Conservation (phyloP, 2,888 invertebrate genomes). For the Ectemnius cavifrons region DNA sequence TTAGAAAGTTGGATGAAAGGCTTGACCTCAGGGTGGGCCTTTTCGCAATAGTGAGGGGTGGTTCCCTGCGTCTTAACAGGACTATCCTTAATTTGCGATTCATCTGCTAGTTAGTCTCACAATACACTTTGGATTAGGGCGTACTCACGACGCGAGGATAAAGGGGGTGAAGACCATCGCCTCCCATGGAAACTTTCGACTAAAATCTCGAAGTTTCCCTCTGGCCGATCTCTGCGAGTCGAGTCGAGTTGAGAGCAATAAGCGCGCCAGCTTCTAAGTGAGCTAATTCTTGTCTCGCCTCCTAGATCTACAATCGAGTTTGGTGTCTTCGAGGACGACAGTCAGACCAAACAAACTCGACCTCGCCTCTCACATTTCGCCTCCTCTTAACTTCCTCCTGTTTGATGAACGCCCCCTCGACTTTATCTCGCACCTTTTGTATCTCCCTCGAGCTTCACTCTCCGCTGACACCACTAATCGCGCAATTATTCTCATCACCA, state of each 20-base stretch:
- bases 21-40: too few species aligned
- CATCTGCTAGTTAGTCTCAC: slow-evolving; percentile 4
- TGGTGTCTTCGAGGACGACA: slow-evolving; percentile 35
- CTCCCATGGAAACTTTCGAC: slow-evolving; percentile 19
- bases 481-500: too few species aligned
- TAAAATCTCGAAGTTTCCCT: slow-evolving; percentile 31
- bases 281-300: slow-evolving; percentile 32
- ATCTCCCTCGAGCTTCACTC: slow-evolving; percentile 18
- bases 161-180: neutral
- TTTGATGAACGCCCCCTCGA: neutral
- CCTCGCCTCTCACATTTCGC: slow-evolving; percentile 17
- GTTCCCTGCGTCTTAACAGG: neutral
- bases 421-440: slow-evolving; percentile 5
- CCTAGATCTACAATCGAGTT: slow-evolving; percentile 41
- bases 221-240: too few species aligned
- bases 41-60: too few species aligned
- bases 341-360: slow-evolving; percentile 27
- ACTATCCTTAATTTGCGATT: neutral
- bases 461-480: too few species aligned
- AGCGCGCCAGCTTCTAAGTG: slow-evolving; percentile 33
- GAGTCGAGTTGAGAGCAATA: slow-evolving; percentile 22
- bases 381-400: neutral
- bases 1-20: too few species aligned
- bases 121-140: neutral
- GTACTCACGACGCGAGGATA: neutral